Evolutionary conservation across 2,797 vertebrate genomes (phyloP).

Genomic region (Kryptopterus vitreolus): DNA sequence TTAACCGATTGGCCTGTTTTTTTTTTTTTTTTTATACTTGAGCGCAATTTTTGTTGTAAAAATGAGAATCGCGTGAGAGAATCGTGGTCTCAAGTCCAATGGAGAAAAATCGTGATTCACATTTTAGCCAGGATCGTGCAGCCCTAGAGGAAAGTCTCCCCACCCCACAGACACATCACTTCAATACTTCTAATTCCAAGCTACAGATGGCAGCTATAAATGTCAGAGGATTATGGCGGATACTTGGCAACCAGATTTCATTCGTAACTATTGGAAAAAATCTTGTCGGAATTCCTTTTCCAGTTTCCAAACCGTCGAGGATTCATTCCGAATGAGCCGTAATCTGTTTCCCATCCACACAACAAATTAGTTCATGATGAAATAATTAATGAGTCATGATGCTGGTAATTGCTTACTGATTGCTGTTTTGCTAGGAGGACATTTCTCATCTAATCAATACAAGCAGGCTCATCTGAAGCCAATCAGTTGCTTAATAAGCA

Average conservation of each 20-base stretch:
- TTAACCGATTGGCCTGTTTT: too few relatives aligned
- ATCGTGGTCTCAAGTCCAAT: too few relatives aligned
- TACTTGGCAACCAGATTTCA: background rate
- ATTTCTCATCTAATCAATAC: conserved; percentile 34
- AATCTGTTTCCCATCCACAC: conserved; percentile 10
- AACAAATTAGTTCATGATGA: conserved; percentile 29
- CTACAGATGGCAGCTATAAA: background rate
- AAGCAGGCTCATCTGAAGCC: conserved; percentile 15
- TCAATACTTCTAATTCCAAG: background rate
- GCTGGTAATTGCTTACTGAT: conserved; percentile 28
- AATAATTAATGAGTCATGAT: conserved; percentile 30
- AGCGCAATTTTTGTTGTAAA: too few relatives aligned
- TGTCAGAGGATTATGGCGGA: background rate
- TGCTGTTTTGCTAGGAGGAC: conserved; percentile 26
- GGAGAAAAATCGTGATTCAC: too few relatives aligned
- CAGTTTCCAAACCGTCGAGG: background rate
- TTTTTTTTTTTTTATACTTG: too few relatives aligned
- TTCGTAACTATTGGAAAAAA: background rate
- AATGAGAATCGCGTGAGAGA: too few relatives aligned
- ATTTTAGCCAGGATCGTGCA: too few relatives aligned
- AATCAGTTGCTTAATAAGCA: conserved; percentile 23
- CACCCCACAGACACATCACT: background rate
- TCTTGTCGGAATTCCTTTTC: conserved; percentile 5
- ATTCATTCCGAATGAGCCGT: conserved; percentile 3
- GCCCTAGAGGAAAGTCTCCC: too few relatives aligned